Evolutionary conservation across 2,113 vertebrate genomes (phyloP), one percentile per base, ranked within the genome.

Genomic region (Bubo scandiacus): DNA sequence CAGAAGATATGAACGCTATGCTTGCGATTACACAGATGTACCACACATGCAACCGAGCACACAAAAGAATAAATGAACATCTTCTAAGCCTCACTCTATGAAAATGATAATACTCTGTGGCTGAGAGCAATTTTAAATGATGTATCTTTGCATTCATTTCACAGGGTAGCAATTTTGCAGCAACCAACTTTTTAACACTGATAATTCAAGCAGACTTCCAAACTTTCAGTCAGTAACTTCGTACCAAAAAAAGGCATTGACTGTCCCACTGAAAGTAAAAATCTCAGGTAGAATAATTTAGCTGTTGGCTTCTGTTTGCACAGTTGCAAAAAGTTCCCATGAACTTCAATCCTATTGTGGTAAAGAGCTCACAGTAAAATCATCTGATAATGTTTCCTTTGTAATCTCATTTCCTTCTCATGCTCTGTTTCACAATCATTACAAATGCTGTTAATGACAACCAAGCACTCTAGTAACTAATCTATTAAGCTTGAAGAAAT

Each of bases 41-140:
- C 14, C 65, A 73, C 23, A 17, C 23, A 9, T 7, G 9, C 59
- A 77, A 22, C 20, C 0, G 0, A 62, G 34, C 11, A 2, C 27
- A 55, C 15, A 21, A 12, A 86, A 36, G 27, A 84, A 57, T 29
- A 77, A 70, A 62, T 15, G 9, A 92, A 67, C 26, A 36, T 59
- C 15, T 36, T 58, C 54, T 59, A 63, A 85, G 32, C 61, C 38
- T 75, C 22, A 2, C 42, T 58, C 51, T 61, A 49, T 40, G 27
- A 49, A 59, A 96, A 59, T 7, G 81, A 34, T 8, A 59, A 19
- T 16, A 61, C 13, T 73, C n/a, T 45, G 8, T 5, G 66, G 34
- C 77, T 15, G 21, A 43, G 4, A 81, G 61, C 85, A 59, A 91
- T 94, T 92, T 61, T 51, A 82, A 90, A 54, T 6, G 0, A 27